A percentile compares a stretch with the other conserved stretches of the same genome.
These are phyloP conservation scores for silkworm (Bombyx mori) DNA, from an alignment of 1,140 invertebrate genomes.

Conservation along the genomic window ASM3026992v2 NC_085126.1:6003501-6004000, in stretches of 20 bases:
- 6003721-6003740: constrained; percentile 9
- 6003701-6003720: not conserved
- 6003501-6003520: not conserved
- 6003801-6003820: constrained; percentile 11
- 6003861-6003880: constrained; percentile 5
- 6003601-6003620: constrained; percentile 6
- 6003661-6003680: constrained; percentile 10
- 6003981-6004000: too few species aligned
- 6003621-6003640: constrained; percentile 4
- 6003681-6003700: constrained; percentile 3
- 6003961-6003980: constrained; percentile 9
- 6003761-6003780: constrained; percentile 11
- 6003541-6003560: constrained; percentile 9
- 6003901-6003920: constrained; percentile 10
- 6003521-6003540: constrained; percentile 2
- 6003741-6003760: constrained; percentile 8
- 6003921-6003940: constrained; percentile 8
- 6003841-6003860: constrained; percentile 6
- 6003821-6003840: constrained; percentile 11
- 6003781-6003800: constrained; percentile 8
- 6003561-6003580: constrained; percentile 8
- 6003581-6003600: constrained; percentile 6
- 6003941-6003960: constrained; percentile 5
- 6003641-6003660: constrained; percentile 8
- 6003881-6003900: constrained; percentile 4